Conservation (phyloP, 2,797 vertebrate species). For the Malurus splendens region DNA sequence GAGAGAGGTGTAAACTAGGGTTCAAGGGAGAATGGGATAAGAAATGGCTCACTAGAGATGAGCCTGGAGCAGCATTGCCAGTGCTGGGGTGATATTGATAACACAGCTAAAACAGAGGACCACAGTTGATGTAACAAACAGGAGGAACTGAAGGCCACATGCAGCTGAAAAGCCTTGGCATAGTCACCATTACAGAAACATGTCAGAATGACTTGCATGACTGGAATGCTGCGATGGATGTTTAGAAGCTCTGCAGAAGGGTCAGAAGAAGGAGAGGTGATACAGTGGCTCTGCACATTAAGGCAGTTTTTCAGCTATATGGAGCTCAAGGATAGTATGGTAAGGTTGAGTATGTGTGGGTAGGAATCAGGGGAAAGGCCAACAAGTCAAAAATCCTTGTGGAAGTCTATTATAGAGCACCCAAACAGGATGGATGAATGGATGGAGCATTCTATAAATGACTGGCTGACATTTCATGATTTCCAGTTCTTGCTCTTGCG, state of each 20-base stretch:
- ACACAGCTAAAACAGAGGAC: not conserved
- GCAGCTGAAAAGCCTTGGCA: not conserved
- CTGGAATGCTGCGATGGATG: not conserved
- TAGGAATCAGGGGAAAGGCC: not conserved
- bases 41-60: no score
- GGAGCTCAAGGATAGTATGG: not conserved
- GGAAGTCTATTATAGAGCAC: not conserved
- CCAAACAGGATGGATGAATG: not conserved
- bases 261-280: not conserved
- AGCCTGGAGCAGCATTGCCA: fast-evolving
- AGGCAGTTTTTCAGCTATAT: not conserved
- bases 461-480: fast-evolving
- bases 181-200: not conserved
- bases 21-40: not conserved
- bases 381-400: not conserved
- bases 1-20: not conserved
- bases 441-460: not conserved
- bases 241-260: not conserved
- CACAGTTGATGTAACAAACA: not conserved
- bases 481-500: not conserved
- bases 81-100: fast-evolving
- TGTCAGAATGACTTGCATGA: not conserved
- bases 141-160: not conserved
- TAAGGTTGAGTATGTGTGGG: not conserved
- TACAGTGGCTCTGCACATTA: not conserved